phyloP scores from a whole-genome alignment of 1,140 invertebrate genomes.

The Drosophila jambulina region DNA sequence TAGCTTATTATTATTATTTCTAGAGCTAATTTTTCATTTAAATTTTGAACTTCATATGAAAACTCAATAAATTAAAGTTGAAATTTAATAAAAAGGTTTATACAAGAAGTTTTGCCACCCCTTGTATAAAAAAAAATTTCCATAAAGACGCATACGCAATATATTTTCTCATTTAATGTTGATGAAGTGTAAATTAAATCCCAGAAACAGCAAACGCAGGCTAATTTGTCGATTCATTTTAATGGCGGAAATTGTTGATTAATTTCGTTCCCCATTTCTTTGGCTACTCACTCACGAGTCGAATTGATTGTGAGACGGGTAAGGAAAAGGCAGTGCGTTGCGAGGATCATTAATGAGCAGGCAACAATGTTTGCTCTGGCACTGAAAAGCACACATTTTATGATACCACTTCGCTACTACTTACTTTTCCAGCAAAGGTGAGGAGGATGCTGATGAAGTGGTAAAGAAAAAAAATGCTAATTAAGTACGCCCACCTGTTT shows the following conservation, averaged over 20 bases:
- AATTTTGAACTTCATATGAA: neutral
- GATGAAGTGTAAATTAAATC: constrained; percentile 66
- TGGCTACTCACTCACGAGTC: neutral
- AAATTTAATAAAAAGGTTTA: constrained; percentile 48
- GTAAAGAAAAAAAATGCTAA: neutral
- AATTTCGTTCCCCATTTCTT: constrained; percentile 38
- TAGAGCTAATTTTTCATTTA: neutral
- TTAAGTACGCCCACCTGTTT: neutral
- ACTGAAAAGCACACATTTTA: neutral
- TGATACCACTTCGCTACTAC: neutral
- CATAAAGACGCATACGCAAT: neutral
- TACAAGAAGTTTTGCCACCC: neutral
- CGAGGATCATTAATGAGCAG: constrained; percentile 4
- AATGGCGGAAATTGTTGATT: constrained; percentile 65
- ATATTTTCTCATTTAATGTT: constrained; percentile 58
- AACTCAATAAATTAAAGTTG: neutral
- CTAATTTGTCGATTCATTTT: constrained; percentile 54
- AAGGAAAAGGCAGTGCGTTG: neutral
- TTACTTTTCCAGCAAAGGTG: neutral
- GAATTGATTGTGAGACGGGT: neutral
- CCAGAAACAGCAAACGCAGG: constrained; percentile 15
- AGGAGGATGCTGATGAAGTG: neutral
- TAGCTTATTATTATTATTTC: neutral
- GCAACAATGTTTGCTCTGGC: constrained; percentile 44
- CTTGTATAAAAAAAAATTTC: neutral